Evolutionary conservation across 2,113 vertebrate species (phyloP), one percentile per base, ranked within the genome.

Genomic region (Protobothrops mucrosquamatus): DNA sequence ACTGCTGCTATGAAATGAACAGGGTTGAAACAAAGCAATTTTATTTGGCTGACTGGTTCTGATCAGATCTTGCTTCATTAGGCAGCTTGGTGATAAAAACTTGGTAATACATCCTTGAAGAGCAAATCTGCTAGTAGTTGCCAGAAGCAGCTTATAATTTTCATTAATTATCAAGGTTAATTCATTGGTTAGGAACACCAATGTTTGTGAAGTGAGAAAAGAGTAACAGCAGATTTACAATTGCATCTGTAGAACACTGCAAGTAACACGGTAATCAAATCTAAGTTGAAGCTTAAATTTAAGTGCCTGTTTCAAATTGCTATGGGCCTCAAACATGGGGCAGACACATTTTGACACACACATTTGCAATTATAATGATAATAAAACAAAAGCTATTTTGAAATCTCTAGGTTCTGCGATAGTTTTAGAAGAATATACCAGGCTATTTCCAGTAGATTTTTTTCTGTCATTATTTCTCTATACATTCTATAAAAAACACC

Each of bases 211-310:
- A 61, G 52, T 10, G n/a, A 54, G 29, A 34, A 2, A 34, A 26
- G 26, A 69, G 4, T 51, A 8, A 6, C 74, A 43, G 12, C 22
- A 56, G 24, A 85, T 26, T 34, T 91, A 59, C 55, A 48, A n/a
- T 24, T 22, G 15, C 1, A 85, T 55, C 85, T 91, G 74, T 29
- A 57, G 54, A 57, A 39, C 18, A 20, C 11, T 64, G 29, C 39
- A 9, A 29, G 81, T 92, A 93, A 90, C 89, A 52, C 51, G 9
- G 0, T 52, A 94, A 0, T 85, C 92, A 94, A 92, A 97, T 95
- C 93, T 94, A 97, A 95, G 95, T 97, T 96, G 96, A 93, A 95
- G 95, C 92, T 97, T 97, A 95, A 93, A 56, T 96, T 51, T 51
- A 97, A 97, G 93, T 95, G 93, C 94, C 94, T 95, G 93, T 95